Conservation (phyloP, 2,888 invertebrate species). For the Campoletis raptor region DNA sequence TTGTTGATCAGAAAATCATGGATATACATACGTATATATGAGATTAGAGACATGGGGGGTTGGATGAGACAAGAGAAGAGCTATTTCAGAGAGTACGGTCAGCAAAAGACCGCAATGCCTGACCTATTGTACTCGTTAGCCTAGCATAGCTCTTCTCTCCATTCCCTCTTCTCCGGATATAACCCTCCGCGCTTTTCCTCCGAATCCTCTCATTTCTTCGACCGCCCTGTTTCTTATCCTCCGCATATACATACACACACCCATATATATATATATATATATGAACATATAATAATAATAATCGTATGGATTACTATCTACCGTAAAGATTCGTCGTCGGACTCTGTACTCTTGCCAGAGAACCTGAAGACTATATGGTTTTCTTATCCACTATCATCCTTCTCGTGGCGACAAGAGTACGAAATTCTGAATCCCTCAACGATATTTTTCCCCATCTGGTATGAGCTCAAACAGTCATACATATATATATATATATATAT, state of each 20-base stretch:
- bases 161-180: conserved; percentile 70
- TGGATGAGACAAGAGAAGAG: conserved; percentile 48
- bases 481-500: conserved; percentile 3
- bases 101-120: conserved; percentile 80
- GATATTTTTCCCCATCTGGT: conserved; percentile 30
- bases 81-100: conserved; percentile 75
- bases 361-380: not conserved
- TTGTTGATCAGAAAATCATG: not conserved
- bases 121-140: conserved; percentile 80
- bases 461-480: not conserved
- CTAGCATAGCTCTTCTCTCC: conserved; percentile 55
- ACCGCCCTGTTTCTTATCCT: conserved; percentile 14
- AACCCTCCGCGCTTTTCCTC: conserved; percentile 65
- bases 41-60: not conserved
- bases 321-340: conserved; percentile 46
- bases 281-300: not conserved
- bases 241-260: not conserved
- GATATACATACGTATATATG: not conserved
- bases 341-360: conserved; percentile 25
- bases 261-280: conserved; percentile 9
- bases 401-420: conserved; percentile 35
- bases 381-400: conserved; percentile 52
- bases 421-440: conserved; percentile 49
- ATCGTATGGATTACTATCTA: conserved; percentile 41
- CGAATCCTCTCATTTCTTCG: conserved; percentile 45